A percentile compares a stretch with the other conserved stretches of the same genome.
These are phyloP conservation scores for Maniola jurtina DNA, from an alignment of 1,140 invertebrate species.

Conservation along the genomic window DNA sequence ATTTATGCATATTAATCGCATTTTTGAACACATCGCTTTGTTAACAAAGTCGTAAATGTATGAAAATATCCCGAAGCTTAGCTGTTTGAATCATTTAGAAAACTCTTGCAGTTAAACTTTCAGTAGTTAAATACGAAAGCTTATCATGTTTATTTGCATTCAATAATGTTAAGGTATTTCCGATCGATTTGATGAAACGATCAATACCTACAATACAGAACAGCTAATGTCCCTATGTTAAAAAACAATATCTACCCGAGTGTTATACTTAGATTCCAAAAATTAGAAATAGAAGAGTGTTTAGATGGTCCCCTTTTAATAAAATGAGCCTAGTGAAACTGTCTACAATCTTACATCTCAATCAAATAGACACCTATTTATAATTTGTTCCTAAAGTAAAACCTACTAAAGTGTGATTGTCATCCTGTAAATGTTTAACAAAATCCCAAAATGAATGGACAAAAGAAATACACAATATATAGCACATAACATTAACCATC, in stretches of 20 bases:
- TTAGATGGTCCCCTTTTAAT: constrained; percentile 15
- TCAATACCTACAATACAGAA: constrained; percentile 5
- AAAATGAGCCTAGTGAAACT: constrained; percentile 25
- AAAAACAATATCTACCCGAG: constrained; percentile 1
- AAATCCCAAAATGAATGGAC: constrained; percentile 15
- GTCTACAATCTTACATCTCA: constrained; percentile 13
- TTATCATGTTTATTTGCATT: constrained; percentile 72
- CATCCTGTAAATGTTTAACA: constrained; percentile 18
- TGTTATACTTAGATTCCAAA: constrained; percentile 3
- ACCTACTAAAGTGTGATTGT: constrained; percentile 15
- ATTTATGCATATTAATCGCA: constrained; percentile 69
- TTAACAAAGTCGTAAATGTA: constrained; percentile 60
- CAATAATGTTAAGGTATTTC: constrained; percentile 20
- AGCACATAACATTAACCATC: constrained; percentile 66
- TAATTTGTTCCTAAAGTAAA: constrained; percentile 18
- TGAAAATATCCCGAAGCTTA: constrained; percentile 55
- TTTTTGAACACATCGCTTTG: constrained; percentile 74
- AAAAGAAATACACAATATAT: constrained; percentile 33
- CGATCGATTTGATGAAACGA: constrained; percentile 3
- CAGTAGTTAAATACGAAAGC: constrained; percentile 54
- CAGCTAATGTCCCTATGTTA: not conserved
- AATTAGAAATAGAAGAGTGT: constrained; percentile 22
- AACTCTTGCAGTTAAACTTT: constrained; percentile 59
- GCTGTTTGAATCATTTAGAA: constrained; percentile 45
- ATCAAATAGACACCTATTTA: constrained; percentile 10